phyloP scores from a whole-genome alignment of 1,140 invertebrate species.

The Drosophila watanabei region DNA sequence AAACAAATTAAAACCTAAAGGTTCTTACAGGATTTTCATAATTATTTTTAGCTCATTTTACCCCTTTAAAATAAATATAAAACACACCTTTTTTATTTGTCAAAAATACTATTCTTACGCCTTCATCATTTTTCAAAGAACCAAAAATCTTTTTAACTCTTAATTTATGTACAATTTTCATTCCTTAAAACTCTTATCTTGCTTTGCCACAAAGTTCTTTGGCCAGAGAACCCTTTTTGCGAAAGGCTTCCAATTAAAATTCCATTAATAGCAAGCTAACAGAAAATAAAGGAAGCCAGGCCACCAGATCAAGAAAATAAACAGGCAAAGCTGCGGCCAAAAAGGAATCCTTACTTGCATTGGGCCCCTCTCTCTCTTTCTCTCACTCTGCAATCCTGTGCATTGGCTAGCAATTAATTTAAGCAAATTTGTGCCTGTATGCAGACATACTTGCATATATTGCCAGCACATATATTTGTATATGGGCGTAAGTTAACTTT shows the following conservation, averaged over 20 bases:
- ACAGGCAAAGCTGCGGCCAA: constrained; percentile 13
- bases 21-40: not conserved
- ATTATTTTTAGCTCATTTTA: not conserved
- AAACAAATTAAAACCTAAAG: not conserved
- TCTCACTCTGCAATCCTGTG: not conserved
- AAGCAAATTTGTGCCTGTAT: constrained; percentile 35
- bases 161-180: not conserved
- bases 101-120: not conserved
- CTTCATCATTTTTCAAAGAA: not conserved
- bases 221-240: not conserved
- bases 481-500: constrained; percentile 2
- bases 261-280: constrained; percentile 4
- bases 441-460: constrained; percentile 23
- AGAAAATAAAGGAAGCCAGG: constrained; percentile 5
- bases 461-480: not conserved
- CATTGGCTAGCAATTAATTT: constrained; percentile 44
- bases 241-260: constrained; percentile 35
- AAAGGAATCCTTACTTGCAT: constrained; percentile 19
- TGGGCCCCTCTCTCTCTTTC: not conserved
- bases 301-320: constrained; percentile 37
- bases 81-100: not conserved
- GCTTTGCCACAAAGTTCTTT: not conserved
- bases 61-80: too few relatives aligned
- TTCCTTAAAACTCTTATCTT: not conserved
- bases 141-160: too few relatives aligned